Conservation (phyloP, 1,140 invertebrate species). For the Euura lappo region DNA sequence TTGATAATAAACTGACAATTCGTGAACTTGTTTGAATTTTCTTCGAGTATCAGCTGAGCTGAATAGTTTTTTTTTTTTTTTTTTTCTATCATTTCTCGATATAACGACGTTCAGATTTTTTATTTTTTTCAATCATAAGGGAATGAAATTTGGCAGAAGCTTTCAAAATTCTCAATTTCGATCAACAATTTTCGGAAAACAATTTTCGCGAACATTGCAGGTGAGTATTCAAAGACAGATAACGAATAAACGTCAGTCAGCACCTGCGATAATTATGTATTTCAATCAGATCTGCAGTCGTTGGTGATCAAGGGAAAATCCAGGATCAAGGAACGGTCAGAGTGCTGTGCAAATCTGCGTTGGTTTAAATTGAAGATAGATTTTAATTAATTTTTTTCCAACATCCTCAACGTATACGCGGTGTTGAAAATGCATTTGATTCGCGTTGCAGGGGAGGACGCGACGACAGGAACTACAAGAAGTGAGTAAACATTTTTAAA, state of each 20-base stretch:
- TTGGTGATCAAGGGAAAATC: neutral
- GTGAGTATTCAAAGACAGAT: neutral
- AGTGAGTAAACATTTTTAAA: neutral
- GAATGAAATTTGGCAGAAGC: neutral
- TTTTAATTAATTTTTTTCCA: neutral
- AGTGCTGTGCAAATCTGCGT: neutral
- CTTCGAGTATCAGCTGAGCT: too few species aligned
- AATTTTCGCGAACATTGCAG: conserved; percentile 27
- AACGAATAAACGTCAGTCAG: too few species aligned
- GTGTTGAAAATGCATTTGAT: too few species aligned
- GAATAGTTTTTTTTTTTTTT: too few species aligned
- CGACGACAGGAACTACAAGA: neutral
- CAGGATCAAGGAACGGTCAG: neutral
- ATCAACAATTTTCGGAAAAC: neutral
- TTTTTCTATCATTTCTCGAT: too few species aligned
- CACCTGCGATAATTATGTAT: too few species aligned
- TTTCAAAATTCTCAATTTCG: neutral
- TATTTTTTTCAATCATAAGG: too few species aligned
- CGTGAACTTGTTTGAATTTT: too few species aligned
- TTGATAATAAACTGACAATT: too few species aligned
- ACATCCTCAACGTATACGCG: neutral
- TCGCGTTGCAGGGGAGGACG: neutral
- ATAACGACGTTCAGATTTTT: too few species aligned
- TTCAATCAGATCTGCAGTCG: neutral
- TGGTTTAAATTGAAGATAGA: too few species aligned